Conservation (phyloP, 2,113 vertebrate genomes). For the Nannospalax galili region DNA sequence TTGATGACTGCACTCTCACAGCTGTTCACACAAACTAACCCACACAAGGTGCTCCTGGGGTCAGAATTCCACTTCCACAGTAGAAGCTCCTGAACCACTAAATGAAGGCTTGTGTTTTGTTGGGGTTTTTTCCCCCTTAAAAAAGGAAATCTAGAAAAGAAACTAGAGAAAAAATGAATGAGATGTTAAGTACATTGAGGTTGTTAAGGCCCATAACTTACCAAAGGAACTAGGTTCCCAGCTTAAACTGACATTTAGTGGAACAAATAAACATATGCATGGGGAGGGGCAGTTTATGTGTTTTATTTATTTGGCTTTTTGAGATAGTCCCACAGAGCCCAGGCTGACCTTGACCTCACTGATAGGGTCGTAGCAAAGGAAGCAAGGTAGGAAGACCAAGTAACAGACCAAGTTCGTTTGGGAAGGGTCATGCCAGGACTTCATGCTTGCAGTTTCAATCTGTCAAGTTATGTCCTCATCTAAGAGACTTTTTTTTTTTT, state of each 20-base stretch:
- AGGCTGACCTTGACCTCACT: background rate
- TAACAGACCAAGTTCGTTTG: background rate
- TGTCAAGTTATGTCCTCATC: no score
- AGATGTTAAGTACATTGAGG: background rate
- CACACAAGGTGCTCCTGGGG: background rate
- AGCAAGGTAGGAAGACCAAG: background rate
- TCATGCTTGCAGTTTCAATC: background rate
- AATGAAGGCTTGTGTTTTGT: no score
- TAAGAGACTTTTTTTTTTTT: background rate
- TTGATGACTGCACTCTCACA: background rate
- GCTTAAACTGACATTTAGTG: background rate
- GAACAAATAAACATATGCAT: background rate
- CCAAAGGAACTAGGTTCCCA: background rate
- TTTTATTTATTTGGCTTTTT: background rate
- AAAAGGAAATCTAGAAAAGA: background rate
- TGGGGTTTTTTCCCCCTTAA: no score
- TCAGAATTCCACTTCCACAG: background rate
- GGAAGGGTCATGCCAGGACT: background rate
- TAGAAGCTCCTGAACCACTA: no score
- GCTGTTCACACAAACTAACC: background rate
- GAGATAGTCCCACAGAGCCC: no score
- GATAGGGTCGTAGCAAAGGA: background rate
- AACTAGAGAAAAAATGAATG: background rate
- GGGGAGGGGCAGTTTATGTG: no score
- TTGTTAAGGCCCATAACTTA: background rate